Base-by-base conservation (phyloP, 2,797 vertebrate species). In the Bradypodion ventrale region DNA sequence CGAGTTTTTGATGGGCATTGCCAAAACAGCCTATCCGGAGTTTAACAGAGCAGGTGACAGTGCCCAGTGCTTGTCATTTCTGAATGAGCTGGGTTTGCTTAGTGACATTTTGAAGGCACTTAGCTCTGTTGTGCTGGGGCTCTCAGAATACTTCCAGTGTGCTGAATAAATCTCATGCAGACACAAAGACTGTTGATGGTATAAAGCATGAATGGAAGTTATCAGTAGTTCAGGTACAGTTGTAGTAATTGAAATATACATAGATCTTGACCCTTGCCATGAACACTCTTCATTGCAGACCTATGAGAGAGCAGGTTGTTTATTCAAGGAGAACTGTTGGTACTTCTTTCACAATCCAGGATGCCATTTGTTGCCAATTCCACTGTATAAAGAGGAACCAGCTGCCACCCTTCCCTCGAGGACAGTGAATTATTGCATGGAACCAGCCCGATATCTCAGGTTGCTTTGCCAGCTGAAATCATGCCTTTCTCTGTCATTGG, bases 61-160 rank as follows among this genome's bases (percentile, higher is more conserved):
- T 62, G 15, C 68, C 40, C 5, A 3, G 66, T 10, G 32, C 82
- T 13, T 80, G 78, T 83, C 60, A 81, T 25, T 75, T 16, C 1
- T 73, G 77, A 72, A 88, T 60, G 19, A 77, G 66, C 1, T 60
- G 44, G 0, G 83, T 70, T 88, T 84, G 40, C 37, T 78, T 80
- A 52, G 1, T 85, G 62, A 44, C 1, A 5, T 65, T n/a, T 80
- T 90, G 78, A 78, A 79, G 23, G 83, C 82, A 5, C 2, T 12
- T 62, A 59, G 52, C n/a, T 60, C 5, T 7, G 37, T 80, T 63
- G 19, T 21, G 65, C 1, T 3, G n/a, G 75, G 52, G 32, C 78
- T 75, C 63, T 23, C 9, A 52, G 3, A 19, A 19, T 60, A 42
- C 56, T 25, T 69, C 35, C 25, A 44, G 49, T 23, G 3, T 35